Evolutionary conservation across 2,888 invertebrate species (phyloP).

Genomic region (Barypeithes pellucidus): DNA sequence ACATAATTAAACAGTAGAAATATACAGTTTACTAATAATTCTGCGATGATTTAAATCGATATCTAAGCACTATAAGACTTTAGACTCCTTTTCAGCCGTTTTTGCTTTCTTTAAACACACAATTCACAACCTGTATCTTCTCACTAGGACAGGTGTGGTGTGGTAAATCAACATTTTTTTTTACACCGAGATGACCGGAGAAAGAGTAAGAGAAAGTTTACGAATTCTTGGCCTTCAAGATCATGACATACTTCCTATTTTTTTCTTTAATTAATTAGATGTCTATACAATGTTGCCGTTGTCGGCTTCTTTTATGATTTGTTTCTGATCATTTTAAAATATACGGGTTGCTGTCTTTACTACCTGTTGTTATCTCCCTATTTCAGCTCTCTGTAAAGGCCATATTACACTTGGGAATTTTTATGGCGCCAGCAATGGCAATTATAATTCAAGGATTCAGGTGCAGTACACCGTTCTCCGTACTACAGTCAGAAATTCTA

Average conservation of each 20-base stretch:
- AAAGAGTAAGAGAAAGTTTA: constrained; percentile 51
- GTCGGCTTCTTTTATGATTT: neutral
- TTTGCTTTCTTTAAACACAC: constrained; percentile 44
- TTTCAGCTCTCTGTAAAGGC: too few relatives aligned
- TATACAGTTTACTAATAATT: too few relatives aligned
- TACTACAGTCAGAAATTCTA: too few relatives aligned
- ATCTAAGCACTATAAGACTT: neutral
- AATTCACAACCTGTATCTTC: constrained; percentile 36
- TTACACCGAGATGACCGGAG: constrained; percentile 33
- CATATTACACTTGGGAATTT: too few relatives aligned
- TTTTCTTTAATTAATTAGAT: constrained; percentile 27
- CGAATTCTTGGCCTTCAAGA: constrained; percentile 37
- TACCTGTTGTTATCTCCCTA: neutral
- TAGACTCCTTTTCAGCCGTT: neutral
- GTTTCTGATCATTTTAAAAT: neutral
- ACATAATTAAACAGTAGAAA: too few relatives aligned
- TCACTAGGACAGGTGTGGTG: constrained; percentile 48
- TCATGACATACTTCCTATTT: constrained; percentile 44
- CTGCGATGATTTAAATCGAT: too few relatives aligned
- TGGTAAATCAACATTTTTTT: constrained; percentile 45
- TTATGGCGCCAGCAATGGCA: too few relatives aligned
- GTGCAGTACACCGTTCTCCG: too few relatives aligned
- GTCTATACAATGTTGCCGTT: constrained; percentile 28
- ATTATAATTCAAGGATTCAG: too few relatives aligned
- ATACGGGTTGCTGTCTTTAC: neutral